phyloP scores from a whole-genome alignment of 2,797 vertebrate genomes.

The Lagodon rhomboides region DNA sequence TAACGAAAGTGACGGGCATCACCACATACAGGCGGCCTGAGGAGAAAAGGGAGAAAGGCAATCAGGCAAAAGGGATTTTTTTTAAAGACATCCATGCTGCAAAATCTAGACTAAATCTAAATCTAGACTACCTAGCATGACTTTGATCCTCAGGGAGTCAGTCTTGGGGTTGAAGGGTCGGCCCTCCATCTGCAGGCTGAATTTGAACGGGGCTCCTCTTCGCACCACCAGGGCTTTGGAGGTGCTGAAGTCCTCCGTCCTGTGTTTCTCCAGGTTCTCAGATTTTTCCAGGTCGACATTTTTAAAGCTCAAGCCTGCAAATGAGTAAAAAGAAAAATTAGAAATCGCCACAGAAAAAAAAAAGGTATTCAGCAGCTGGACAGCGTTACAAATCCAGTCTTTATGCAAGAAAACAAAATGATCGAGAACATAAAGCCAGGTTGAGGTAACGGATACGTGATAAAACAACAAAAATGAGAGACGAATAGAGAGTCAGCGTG shows the following conservation, averaged over 20 bases:
- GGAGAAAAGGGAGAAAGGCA: not conserved
- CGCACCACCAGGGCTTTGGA: slow-evolving; percentile 80
- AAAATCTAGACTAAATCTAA: not conserved
- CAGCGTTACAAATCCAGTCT: not conserved
- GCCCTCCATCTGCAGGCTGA: slow-evolving; percentile 71
- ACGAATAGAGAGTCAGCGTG: not conserved
- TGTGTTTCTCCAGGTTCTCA: slow-evolving; percentile 77
- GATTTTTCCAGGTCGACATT: slow-evolving; percentile 69
- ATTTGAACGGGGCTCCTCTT: slow-evolving; percentile 78
- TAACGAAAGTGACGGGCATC: slow-evolving; percentile 69
- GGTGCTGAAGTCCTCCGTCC: slow-evolving; percentile 74
- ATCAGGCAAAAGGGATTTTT: not conserved
- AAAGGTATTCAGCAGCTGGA: not conserved
- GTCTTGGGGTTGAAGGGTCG: slow-evolving; percentile 66
- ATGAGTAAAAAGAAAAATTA: not conserved
- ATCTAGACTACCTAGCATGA: slow-evolving; percentile 71
- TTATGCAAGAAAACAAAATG: not conserved
- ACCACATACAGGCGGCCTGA: slow-evolving; percentile 69
- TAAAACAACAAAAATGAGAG: not conserved
- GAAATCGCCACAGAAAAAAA: not conserved
- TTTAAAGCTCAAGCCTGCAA: slow-evolving; percentile 72
- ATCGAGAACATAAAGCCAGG: not conserved
- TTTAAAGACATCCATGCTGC: not conserved
- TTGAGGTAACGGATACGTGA: not conserved
- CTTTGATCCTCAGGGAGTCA: slow-evolving; percentile 72